Evolutionary conservation across 2,113 vertebrate species (phyloP).

Genomic region (Xiphias gladius): DNA sequence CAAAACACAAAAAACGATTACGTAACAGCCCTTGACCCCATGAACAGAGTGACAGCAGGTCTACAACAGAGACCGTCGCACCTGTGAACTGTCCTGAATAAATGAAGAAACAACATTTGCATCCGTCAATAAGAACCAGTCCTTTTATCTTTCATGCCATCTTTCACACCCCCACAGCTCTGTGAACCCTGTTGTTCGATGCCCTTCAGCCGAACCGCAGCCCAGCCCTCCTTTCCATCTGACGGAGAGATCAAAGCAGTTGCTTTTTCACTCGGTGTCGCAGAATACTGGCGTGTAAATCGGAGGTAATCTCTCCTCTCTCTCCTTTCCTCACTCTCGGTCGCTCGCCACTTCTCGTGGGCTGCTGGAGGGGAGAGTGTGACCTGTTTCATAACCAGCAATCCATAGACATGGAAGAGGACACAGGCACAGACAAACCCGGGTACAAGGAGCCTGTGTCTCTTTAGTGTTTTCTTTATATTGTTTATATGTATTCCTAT

Average conservation of each 20-base stretch:
- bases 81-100: conserved; percentile 44
- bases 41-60: conserved; percentile 14
- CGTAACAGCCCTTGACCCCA: conserved; percentile 13
- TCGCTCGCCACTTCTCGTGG: conserved; percentile 40
- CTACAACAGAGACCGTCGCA: conserved; percentile 13
- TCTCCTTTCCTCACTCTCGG: neutral
- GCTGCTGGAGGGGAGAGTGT: conserved; percentile 53
- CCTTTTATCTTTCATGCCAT: conserved; percentile 67
- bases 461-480: conserved; percentile 2
- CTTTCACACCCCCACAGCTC: conserved; percentile 32
- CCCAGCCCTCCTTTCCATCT: conserved; percentile 39
- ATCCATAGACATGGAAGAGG: conserved; percentile 61
- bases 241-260: conserved; percentile 70
- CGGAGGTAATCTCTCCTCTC: conserved; percentile 57
- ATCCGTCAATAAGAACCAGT: conserved; percentile 2
- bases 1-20: neutral
- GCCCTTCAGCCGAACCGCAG: conserved; percentile 59
- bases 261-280: conserved; percentile 45
- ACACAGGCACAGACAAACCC: conserved; percentile 8
- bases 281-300: conserved; percentile 59
- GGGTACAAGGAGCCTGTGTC: neutral
- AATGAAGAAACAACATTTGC: conserved; percentile 52
- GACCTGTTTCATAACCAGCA: conserved; percentile 69
- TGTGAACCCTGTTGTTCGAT: conserved; percentile 39
- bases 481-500: neutral